Percentiles rank a stretch among this genome's conserved stretches.
Conservation (phyloP, 2,888 invertebrate species). For the Eretmocerus hayati region DNA sequence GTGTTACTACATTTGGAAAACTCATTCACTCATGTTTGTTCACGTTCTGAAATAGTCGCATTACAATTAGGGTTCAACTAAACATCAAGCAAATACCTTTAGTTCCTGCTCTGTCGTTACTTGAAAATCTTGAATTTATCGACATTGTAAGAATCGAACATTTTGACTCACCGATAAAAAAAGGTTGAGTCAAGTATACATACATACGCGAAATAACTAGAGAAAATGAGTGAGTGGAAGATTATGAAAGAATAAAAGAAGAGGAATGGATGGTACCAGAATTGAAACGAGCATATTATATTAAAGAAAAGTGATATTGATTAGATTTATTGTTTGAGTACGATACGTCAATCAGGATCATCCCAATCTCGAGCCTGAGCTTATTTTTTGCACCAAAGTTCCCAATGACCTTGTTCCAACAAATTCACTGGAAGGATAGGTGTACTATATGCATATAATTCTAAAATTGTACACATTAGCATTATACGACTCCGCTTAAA, state of each 20-base stretch:
- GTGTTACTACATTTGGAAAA: no score
- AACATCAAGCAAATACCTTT: no score
- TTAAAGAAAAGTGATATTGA: slow-evolving; percentile 20
- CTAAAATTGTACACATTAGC: slow-evolving; percentile 19
- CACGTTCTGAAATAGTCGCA: slow-evolving; percentile 6
- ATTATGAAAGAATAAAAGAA: slow-evolving; percentile 4
- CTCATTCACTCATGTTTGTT: slow-evolving; percentile 4
- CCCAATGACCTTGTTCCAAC: slow-evolving; percentile 17
- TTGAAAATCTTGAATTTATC: slow-evolving; percentile 9
- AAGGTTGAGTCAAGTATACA: no score
- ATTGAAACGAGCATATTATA: slow-evolving; percentile 6
- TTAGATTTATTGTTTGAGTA: slow-evolving; percentile 16
- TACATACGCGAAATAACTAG: no score
- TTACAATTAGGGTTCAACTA: slow-evolving; percentile 6
- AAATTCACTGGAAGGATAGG: slow-evolving; percentile 14
- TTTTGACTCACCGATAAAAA: slow-evolving; percentile 11
- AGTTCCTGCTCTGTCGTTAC: slow-evolving; percentile 3
- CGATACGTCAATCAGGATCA: slow-evolving; percentile 20
- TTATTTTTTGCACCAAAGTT: slow-evolving; percentile 18
- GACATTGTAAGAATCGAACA: no score
- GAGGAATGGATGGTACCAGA: slow-evolving; percentile 1
- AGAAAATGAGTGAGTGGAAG: slow-evolving; percentile 6
- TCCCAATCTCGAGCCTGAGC: slow-evolving; percentile 17
- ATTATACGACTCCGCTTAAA: slow-evolving; percentile 17
- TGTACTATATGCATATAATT: slow-evolving; percentile 19